Evolutionary conservation across 2,797 vertebrate species (phyloP), one percentile per base, ranked within the genome.

Genomic region (Phalloptychus januarius): DNA sequence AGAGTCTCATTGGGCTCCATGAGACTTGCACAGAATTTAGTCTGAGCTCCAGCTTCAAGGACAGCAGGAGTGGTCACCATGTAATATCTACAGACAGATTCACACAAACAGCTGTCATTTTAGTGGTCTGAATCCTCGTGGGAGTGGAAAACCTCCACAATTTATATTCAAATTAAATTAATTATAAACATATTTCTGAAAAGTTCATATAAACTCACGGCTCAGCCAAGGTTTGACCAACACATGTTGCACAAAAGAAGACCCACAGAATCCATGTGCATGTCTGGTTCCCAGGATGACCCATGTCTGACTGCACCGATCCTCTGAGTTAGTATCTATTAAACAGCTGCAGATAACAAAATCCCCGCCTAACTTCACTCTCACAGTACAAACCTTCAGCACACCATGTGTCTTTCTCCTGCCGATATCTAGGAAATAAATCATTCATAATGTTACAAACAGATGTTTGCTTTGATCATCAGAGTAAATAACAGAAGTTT

Each of bases 51-150:
- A 0, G 93, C 86, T 73, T 90, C 89, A 7, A 95, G 85, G 15
- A 85, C 72, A 1, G 88, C 93, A 80, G 95, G 95, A 75, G 94
- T 79, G 28, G 91, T 85, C 11, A 95, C 93, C 88, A 93, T 81
- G 86, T 94, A 96, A 56, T 87, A 58, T 50, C 95, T 96, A 74
- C 7, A 69, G 10, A 52, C 46, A 75, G 44, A 76, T 13, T 50
- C 44, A 74, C 25, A 74, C 23, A 28, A 10, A 15, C 5, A 61
- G 38, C 1, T 58, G 38, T 28, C 28, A 58, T 33, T 33, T 48
- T 5, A 31, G 5, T 15, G 12, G 1, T 58, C 4, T 65, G 18
- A 72, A 33, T 7, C 11, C 46, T 12, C n/a, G 5, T 13, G 54
- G 28, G 20, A 33, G 5, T 28, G 28, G 5, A 50, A 2, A 31